Base-by-base conservation (phyloP, 2,888 invertebrate species). In the Hyles lineata region DNA sequence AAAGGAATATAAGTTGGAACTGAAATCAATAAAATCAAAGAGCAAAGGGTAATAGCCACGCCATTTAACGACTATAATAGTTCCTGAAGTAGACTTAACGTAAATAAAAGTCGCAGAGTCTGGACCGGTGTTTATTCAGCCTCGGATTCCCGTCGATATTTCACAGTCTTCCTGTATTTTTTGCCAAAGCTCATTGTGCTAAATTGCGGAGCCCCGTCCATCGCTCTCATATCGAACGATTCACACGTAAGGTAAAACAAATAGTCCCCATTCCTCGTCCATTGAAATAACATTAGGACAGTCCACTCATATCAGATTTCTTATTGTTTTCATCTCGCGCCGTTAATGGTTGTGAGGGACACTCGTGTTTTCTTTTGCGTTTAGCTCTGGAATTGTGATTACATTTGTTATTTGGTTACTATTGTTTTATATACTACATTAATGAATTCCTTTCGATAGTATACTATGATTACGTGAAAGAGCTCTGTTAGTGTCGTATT, bases 271-370 rank as follows among this genome's bases (percentile, higher is more conserved):
- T 77, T 81, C 75, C 79, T 77, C 80, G 80, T 77, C 85, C 80
- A 86, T 89, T 90, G 90, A 89, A 92, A 93, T 90, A 93, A 92
- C 91, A 92, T 87, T 87, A 82, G 83, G 85, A 78, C 80, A 81
- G 86, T 87, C 89, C 90, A 89, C 90, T 92, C 87, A 92, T 92
- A 92, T 93, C 92, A 85, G 91, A 93, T 93, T 93, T 89, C 92
- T 87, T 89, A 90, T 92, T 93, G 92, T 93, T 91, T 86, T 88
- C 85, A 86, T 87, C 89, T 86, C 88, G 84, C 90, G 89, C 92
- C 90, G 92, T 92, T 92, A 91, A 87, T 87, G 89, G 87, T 86
- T 85, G 82, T 86, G 80, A 85, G 83, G 80, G 84, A 91, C 83
- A 85, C 81, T 87, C 83, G 84, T 84, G 81, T 88, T 87, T 86